Evolutionary conservation across 2,888 invertebrate genomes (phyloP), one percentile per base, ranked within the genome.

Genomic region (Tiphia femorata): DNA sequence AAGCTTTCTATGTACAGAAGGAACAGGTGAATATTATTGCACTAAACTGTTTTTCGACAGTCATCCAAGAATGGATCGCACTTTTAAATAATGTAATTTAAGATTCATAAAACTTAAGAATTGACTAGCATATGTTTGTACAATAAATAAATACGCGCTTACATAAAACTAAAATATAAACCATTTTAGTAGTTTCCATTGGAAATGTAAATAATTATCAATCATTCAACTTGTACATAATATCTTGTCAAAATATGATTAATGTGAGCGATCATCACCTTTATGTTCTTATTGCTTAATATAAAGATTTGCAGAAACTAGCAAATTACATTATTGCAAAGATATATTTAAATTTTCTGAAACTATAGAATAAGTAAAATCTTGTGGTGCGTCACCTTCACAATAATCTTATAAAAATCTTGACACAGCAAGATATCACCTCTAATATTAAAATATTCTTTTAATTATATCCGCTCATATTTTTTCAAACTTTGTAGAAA

Each of bases 11-110:
- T 72, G 61, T 72, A 72, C 69, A 75, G 62, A 65, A 63, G 68
- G 56, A 72, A 73, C 51, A 49, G 64, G 48, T 66, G 56, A 62
- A 72, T 64, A 72, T 75, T 72, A 80, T 80, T 80, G 80, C 80
- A 80, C 80, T 75, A 70, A 68, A 73, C 57, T 69, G 60, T 65
- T 46, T 68, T 54, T 12, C 27, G 49, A 57, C 47, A 29, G n/a
- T n/a, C n/a, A n/a, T n/a, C n/a, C n/a, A n/a, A n/a, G n/a, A n/a
- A n/a, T n/a, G n/a, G n/a, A n/a, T n/a, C n/a, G n/a, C 48, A 58
- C 38, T 29, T n/a, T n/a, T 52, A 17, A 49, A 50, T 57, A 55
- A 70, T 62, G 61, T 55, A 66, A 70, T 66, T n/a, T n/a, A n/a
- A n/a, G n/a, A n/a, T n/a, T n/a, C n/a, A n/a, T n/a, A n/a, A n/a